Conservation (phyloP, 2,888 invertebrate species). For the Orthosia cruda region DNA sequence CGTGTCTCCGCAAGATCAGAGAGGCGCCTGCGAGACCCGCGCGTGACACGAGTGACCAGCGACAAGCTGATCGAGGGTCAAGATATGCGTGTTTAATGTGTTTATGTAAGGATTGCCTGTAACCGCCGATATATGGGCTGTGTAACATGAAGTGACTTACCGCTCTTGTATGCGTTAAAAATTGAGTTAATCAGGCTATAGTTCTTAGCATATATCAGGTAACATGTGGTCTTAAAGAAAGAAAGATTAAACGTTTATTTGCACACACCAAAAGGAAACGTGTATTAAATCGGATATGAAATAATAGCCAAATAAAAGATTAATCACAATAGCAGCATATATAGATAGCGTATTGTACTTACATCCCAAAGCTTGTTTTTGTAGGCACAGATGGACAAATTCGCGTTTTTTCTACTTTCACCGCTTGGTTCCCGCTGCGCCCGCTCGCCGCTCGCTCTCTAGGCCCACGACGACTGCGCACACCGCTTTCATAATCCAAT, state of each 20-base stretch:
- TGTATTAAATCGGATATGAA: no score
- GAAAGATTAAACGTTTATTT: no score
- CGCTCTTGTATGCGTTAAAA: background rate
- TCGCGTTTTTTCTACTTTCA: background rate
- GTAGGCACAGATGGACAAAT: no score
- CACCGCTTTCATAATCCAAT: conserved; percentile 91
- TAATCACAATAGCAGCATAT: no score
- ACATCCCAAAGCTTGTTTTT: no score
- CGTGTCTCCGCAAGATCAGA: conserved; percentile 82
- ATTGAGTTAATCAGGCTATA: no score
- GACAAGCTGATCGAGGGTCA: conserved; percentile 15
- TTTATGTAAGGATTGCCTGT: background rate
- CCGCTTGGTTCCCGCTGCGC: background rate
- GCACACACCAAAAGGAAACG: no score
- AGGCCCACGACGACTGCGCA: conserved; percentile 74
- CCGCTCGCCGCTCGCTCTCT: conserved; percentile 70
- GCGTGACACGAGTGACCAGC: conserved; percentile 53
- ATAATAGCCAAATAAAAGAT: no score
- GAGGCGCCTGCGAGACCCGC: conserved; percentile 69
- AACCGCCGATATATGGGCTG: background rate
- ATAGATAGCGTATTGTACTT: no score
- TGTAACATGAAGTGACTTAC: background rate
- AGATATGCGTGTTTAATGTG: conserved; percentile 28
- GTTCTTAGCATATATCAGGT: no score
- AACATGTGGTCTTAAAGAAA: no score